Evolutionary conservation across 1,140 invertebrate genomes (phyloP), one percentile per base, ranked within the genome.

Genomic region (Drosophila nasuta): DNA sequence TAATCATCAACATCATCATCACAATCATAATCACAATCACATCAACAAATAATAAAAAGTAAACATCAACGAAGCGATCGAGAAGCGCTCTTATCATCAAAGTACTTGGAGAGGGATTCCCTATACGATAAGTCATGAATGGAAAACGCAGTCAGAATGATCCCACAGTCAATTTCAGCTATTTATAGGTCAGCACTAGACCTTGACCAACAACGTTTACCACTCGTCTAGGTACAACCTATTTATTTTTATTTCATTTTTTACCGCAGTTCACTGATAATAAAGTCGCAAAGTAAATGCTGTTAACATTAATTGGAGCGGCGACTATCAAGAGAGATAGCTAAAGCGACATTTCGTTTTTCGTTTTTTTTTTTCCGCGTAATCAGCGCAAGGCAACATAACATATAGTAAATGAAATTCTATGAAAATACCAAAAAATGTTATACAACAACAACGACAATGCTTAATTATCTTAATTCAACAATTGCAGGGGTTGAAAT

Each of bases 131-230:
- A 25, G 17, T 49, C 15, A 20, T 74, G 71, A 74, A 74, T 68
- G 71, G 60, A 54, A 54, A 35, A 5, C 25, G 63, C 46, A n/a
- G 30, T 17, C 30, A 35, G 13, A 15, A 33, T 7, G 51, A 35
- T 45, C 60, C 60, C 48, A 3, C 7, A 38, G n/a, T 11, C 15
- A 2, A 33, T 33, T 45, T n/a, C 51, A 56, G 20, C 20, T 56
- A 65, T 68, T 74, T 48, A 56, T 74, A 41, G 71, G 57, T 56
- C 71, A 59, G 59, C n/a, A n/a, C 3, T 13, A 35, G 17, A 57
- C 70, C 70, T 66, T 72, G 70, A 72, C 63, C 70, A 49, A 66
- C 49, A 46, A 20, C 49, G 69, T 56, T 69, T 69, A 69, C 56
- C 48, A 45, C 20, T 25, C 20, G 20, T 25, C 20, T 45, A 25